A percentile compares a stretch with the other conserved stretches of the same genome.
These are phyloP conservation scores for Pica pica DNA, from an alignment of 2,113 vertebrate species.

Conservation along the genomic window DNA sequence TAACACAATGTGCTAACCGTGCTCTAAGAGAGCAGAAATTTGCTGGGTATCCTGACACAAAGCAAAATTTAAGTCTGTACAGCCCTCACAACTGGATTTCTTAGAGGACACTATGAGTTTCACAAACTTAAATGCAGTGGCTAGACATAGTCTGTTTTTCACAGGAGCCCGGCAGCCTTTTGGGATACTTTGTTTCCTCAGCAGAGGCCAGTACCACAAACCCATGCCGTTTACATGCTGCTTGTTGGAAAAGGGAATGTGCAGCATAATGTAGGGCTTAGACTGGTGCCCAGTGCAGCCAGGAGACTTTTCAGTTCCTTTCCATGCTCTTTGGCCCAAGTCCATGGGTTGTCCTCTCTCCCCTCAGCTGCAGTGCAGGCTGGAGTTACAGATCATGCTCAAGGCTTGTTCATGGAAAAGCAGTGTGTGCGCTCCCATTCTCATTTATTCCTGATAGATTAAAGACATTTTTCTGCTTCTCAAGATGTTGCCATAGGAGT, in stretches of 20 bases:
- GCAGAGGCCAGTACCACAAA: neutral
- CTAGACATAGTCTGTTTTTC: neutral
- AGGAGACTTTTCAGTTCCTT: neutral
- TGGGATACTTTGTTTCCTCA: neutral
- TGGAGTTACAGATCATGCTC: neutral
- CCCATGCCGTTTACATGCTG: neutral
- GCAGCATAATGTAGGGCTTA: neutral
- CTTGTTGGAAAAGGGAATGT: neutral
- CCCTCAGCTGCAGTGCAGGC: neutral
- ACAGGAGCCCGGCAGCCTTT: too few species aligned
- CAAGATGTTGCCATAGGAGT: neutral
- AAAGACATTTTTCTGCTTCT: neutral
- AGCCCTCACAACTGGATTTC: neutral
- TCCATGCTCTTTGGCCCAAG: neutral
- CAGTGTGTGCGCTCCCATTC: neutral
- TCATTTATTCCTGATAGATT: neutral
- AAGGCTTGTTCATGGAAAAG: neutral
- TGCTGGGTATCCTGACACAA: neutral
- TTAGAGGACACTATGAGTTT: neutral
- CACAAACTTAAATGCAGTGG: neutral
- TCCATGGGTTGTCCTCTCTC: neutral
- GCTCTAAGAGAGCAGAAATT: neutral
- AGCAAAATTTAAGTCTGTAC: neutral
- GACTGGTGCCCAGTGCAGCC: neutral
- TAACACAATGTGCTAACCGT: fast-evolving